These are phyloP conservation scores for Origma solitaria DNA, from an alignment of 2,113 vertebrate species.

Conservation along the genomic window DNA sequence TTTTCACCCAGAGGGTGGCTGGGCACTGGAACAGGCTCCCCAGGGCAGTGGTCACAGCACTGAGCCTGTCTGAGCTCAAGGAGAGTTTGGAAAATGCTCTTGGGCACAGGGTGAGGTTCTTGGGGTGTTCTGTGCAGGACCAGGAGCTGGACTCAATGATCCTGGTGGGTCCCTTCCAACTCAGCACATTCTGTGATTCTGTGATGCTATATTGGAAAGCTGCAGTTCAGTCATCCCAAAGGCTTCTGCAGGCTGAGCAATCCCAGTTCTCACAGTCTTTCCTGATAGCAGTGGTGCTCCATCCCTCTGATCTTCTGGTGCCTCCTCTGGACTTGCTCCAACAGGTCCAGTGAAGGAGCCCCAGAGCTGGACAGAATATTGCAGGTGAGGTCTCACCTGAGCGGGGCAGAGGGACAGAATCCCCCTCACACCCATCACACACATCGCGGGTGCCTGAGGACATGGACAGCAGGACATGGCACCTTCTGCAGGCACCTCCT, in stretches of 20 bases:
- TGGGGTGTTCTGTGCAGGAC: not conserved
- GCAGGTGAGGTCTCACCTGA: not conserved
- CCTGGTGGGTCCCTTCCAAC: not conserved
- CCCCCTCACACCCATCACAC: not conserved
- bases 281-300: not conserved
- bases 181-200: not conserved
- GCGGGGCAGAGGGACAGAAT: not conserved
- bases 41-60: too few species aligned
- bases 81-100: not conserved
- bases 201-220: not conserved
- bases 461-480: not conserved
- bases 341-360: not conserved
- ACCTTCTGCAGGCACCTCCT: not conserved
- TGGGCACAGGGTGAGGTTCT: not conserved
- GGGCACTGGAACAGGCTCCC: not conserved
- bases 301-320: not conserved
- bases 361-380: not conserved
- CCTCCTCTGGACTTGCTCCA: not conserved
- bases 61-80: rapidly evolving
- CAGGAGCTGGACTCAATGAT: not conserved
- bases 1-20: not conserved
- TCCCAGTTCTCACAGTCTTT: not conserved
- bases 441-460: rapidly evolving
- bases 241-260: not conserved
- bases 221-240: not conserved